phyloP scores from a whole-genome alignment of 2,797 vertebrate species.

The Notoglanidium macrostoma region DNA sequence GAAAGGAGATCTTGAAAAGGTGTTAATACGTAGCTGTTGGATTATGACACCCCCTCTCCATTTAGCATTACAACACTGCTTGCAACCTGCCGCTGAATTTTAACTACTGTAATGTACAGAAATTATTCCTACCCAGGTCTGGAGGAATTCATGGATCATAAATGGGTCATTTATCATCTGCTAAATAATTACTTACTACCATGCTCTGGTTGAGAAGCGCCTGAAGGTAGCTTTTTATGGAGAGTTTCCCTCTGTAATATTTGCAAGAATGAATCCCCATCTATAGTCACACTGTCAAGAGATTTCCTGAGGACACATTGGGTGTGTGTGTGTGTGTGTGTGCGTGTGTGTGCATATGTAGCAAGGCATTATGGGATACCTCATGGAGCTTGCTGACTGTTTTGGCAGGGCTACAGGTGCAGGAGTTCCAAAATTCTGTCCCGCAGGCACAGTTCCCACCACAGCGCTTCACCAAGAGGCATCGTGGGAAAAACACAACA shows the following conservation, averaged over 20 bases:
- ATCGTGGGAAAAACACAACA: slow-evolving; percentile 92
- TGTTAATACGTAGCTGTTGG: no score
- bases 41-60: neutral
- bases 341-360: neutral
- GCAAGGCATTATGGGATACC: slow-evolving; percentile 70
- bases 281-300: neutral
- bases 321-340: neutral
- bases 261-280: no score
- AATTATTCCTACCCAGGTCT: neutral
- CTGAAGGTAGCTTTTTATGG: neutral
- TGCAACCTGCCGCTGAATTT: neutral
- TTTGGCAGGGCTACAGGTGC: slow-evolving; percentile 84
- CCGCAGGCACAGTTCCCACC: slow-evolving; percentile 95
- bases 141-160: neutral
- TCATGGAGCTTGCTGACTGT: slow-evolving; percentile 87
- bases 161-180: slow-evolving; percentile 4
- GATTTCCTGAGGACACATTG: neutral
- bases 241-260: neutral
- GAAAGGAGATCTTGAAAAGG: neutral
- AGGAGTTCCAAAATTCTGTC: slow-evolving; percentile 85
- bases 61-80: neutral
- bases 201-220: neutral
- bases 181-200: neutral
- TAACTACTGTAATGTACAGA: neutral
- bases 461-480: slow-evolving; percentile 92